Base-by-base conservation (phyloP, 1,140 invertebrate species). In the Choristoneura fumiferana region DNA sequence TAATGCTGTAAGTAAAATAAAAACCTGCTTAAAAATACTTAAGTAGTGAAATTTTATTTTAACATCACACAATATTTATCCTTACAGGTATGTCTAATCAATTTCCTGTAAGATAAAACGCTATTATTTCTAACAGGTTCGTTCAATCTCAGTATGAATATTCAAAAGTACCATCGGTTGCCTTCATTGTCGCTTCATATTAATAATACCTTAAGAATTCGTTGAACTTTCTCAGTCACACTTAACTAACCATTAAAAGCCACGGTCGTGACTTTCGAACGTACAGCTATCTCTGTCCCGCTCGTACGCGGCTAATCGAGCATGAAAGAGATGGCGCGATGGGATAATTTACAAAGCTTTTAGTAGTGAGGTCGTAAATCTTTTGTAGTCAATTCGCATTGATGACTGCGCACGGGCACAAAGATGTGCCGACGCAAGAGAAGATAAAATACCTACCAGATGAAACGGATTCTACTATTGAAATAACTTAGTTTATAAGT, bases 371-470 rank as follows among this genome's bases (percentile, higher is more conserved):
- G 15, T 12, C 17, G 43, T 49, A 49, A 49, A 49, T 49, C 43
- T 49, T 49, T 49, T 49, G 43, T 49, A 49, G 18, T 49, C 43
- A 12, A 49, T 49, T 49, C 43, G 43, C 43, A 49, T 49, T 49
- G 43, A 49, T 15, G 40, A 49, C 8, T 49, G 43, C 43, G 43
- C 12, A n/a, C 4, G 37, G 10, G 37, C 10, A 49, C 40, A 45
- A 45, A 45, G 40, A 49, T 29, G 43, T 13, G 18, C 43, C 43
- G 43, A 29, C 43, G 43, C 43, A 13, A 17, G 6, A 15, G 8
- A 17, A 45, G 40, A 45, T 45, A n/a, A 22, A 45, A 49, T 29
- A 29, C 2, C 2, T 29, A 29, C 2, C 2, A 29, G 22, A 29
- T 29, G 22, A 29, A 29, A 29, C 22, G 22, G 22, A 29, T 29